phyloP scores from a whole-genome alignment of 2,888 invertebrate genomes.

The Drosophila kuntzei region DNA sequence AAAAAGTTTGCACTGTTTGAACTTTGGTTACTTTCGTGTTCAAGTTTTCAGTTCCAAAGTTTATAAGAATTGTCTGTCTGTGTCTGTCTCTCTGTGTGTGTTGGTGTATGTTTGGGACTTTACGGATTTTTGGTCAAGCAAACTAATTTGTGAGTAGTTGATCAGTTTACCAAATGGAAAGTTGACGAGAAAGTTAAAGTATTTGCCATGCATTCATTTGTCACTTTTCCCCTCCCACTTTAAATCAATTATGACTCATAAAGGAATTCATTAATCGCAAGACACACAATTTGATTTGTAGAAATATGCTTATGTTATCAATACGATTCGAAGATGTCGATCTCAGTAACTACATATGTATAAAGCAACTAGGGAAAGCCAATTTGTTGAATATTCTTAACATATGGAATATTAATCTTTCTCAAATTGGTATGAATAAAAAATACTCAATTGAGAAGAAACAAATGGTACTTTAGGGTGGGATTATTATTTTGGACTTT shows the following conservation, averaged over 20 bases:
- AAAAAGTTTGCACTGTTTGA: conserved; percentile 68
- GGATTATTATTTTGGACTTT: too few species aligned
- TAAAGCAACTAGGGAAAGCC: too few species aligned
- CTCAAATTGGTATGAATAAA: too few species aligned
- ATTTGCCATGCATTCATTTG: conserved; percentile 29
- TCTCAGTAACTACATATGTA: too few species aligned
- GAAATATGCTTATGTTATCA: not conserved
- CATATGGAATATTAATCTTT: not conserved
- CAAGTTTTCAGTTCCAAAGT: conserved; percentile 58
- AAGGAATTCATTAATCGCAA: conserved; percentile 6
- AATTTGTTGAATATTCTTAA: not conserved
- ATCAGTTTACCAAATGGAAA: conserved; percentile 46
- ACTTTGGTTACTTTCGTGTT: conserved; percentile 66
- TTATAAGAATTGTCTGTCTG: conserved; percentile 38
- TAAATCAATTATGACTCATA: conserved; percentile 34
- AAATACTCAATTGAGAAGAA: too few species aligned
- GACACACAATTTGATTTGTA: not conserved
- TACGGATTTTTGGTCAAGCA: conserved; percentile 49
- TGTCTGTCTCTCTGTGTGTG: conserved; percentile 8
- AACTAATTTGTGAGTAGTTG: conserved; percentile 55
- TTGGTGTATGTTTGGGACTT: conserved; percentile 4
- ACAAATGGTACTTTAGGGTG: too few species aligned
- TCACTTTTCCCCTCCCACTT: conserved; percentile 20
- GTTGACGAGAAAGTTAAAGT: conserved; percentile 36
- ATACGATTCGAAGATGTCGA: not conserved